phyloP scores from a whole-genome alignment of 2,113 vertebrate species.

The Hippocampus comes region DNA sequence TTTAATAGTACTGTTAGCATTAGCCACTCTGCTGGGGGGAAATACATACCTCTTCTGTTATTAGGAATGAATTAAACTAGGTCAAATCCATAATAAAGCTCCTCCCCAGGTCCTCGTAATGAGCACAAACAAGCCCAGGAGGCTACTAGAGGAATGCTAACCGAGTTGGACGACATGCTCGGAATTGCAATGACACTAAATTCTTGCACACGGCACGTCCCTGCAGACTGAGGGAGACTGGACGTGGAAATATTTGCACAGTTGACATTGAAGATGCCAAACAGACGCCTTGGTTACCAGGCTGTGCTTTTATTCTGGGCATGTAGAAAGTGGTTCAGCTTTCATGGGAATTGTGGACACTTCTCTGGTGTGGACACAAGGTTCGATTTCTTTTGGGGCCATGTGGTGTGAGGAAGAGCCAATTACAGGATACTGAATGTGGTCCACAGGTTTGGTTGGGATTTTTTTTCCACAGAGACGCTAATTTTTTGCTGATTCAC shows the following conservation, averaged over 20 bases:
- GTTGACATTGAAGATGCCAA: neutral
- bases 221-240: neutral
- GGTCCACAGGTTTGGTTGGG: neutral
- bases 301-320: constrained; percentile 9
- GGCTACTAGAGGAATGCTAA: neutral
- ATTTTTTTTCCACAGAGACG: neutral
- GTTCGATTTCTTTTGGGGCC: neutral
- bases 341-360: neutral
- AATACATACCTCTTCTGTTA: neutral
- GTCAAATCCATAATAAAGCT: neutral
- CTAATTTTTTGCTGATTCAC: neutral
- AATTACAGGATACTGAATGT: neutral
- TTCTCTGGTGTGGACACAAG: neutral
- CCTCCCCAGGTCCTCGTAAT: neutral
- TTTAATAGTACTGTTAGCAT: neutral
- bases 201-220: neutral
- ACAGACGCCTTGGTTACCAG: constrained; percentile 12
- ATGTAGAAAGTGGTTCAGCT: neutral
- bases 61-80: neutral
- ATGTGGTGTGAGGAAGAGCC: neutral
- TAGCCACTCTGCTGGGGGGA: neutral
- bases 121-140: neutral
- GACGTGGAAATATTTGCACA: neutral
- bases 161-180: neutral
- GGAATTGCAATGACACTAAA: constrained; percentile 10